A percentile compares a stretch with the other conserved stretches of the same genome.
phyloP scores from a whole-genome alignment of 2,113 vertebrate species.

The Panthera leo region DNA sequence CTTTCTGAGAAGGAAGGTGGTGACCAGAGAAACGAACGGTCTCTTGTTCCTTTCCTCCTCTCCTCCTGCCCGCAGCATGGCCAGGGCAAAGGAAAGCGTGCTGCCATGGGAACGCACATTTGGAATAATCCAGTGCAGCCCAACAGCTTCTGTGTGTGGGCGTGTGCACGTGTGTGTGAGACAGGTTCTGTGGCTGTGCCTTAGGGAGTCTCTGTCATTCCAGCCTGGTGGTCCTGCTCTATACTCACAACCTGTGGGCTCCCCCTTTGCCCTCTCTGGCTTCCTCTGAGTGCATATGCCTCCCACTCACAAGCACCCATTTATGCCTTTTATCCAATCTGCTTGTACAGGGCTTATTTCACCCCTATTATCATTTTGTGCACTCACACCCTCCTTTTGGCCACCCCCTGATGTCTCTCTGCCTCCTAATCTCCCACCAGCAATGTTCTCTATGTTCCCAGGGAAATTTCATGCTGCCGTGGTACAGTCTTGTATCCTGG shows the following conservation, averaged over 20 bases:
- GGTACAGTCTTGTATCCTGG: background rate
- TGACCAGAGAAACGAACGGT: background rate
- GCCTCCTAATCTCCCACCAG: background rate
- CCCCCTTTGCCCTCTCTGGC: background rate
- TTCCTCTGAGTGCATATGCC: background rate
- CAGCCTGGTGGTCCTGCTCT: background rate
- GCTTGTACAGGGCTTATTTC: background rate
- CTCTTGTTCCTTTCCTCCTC: background rate
- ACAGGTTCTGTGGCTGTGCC: background rate
- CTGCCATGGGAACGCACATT: background rate
- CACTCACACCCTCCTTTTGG: background rate
- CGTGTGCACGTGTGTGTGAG: background rate
- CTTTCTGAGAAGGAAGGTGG: constrained; percentile 9
- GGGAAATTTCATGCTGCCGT: background rate
- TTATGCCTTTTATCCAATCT: background rate
- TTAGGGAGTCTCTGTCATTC: background rate
- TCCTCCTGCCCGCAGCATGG: background rate
- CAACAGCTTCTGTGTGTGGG: background rate
- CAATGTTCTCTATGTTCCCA: background rate
- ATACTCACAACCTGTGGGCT: background rate
- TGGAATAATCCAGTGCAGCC: background rate
- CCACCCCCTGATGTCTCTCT: background rate
- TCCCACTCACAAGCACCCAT: background rate
- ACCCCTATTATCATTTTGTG: background rate
- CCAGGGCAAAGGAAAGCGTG: background rate